Evolutionary conservation across 2,113 vertebrate genomes (phyloP).

Genomic region (Platichthys stellatus): DNA sequence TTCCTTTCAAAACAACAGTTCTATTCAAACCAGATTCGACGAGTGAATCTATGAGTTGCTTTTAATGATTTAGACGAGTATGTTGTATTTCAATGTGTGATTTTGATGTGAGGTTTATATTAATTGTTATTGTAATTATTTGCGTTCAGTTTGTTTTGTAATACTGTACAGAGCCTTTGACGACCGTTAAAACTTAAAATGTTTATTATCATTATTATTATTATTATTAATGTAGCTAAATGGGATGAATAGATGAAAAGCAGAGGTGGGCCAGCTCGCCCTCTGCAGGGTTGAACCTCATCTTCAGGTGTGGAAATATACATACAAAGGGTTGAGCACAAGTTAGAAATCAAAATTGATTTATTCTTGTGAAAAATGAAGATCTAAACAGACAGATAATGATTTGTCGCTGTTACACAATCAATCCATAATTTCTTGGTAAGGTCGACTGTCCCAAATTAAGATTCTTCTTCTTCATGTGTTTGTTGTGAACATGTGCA

Average conservation of each 20-base stretch:
- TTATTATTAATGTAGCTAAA: not conserved
- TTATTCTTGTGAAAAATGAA: conserved; percentile 62
- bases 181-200: too few species aligned
- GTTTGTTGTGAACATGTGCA: conserved; percentile 12
- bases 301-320: not conserved
- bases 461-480: conserved; percentile 22
- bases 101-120: too few species aligned
- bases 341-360: conserved; percentile 31
- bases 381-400: conserved; percentile 18
- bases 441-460: not conserved
- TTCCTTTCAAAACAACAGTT: not conserved
- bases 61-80: too few species aligned
- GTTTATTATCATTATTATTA: too few species aligned
- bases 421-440: not conserved
- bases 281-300: not conserved
- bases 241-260: not conserved
- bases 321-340: conserved; percentile 1
- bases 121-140: too few species aligned
- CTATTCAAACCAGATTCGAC: not conserved
- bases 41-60: not conserved
- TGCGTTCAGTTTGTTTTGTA: too few species aligned
- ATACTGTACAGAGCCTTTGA: too few species aligned
- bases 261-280: not conserved
- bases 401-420: conserved; percentile 9
- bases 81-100: too few species aligned